These are phyloP conservation scores for Synanceia verrucosa DNA, from an alignment of 2,797 vertebrate genomes.

Conservation along the genomic window DNA sequence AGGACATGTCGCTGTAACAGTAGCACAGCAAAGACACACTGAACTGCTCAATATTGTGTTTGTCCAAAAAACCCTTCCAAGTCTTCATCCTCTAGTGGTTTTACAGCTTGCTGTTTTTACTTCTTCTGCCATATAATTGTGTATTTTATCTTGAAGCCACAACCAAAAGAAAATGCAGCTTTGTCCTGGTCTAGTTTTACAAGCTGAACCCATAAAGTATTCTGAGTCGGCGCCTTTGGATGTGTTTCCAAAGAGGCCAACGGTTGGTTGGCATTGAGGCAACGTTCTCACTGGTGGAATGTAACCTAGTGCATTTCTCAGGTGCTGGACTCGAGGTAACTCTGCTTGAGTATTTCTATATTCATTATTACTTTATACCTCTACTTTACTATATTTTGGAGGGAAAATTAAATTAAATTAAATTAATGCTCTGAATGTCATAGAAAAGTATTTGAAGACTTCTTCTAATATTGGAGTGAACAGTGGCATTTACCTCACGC, in stretches of 20 bases:
- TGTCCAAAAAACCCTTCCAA: neutral
- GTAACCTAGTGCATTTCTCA: neutral
- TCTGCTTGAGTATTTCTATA: too few species aligned
- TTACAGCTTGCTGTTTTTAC: conserved; percentile 8
- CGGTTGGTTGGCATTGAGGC: neutral
- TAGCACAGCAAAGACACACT: neutral
- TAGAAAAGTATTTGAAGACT: neutral
- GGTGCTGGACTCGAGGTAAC: too few species aligned
- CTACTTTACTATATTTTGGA: too few species aligned
- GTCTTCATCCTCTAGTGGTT: conserved; percentile 9
- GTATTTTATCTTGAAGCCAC: conserved; percentile 12
- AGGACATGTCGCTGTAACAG: neutral
- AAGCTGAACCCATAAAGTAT: conserved; percentile 14
- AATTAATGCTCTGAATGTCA: too few species aligned
- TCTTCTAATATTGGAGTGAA: neutral
- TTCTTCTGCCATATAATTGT: conserved; percentile 1
- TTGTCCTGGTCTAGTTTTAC: conserved; percentile 18
- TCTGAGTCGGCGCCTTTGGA: conserved; percentile 10
- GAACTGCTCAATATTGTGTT: neutral
- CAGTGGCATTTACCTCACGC: neutral
- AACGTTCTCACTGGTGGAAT: neutral
- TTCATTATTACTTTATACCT: too few species aligned
- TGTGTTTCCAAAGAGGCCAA: neutral
- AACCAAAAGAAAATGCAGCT: conserved; percentile 12
- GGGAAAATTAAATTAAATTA: too few species aligned